Evolutionary conservation across 2,113 vertebrate genomes (phyloP), one percentile per base, ranked within the genome.

Genomic region (Thomomys bottae): DNA sequence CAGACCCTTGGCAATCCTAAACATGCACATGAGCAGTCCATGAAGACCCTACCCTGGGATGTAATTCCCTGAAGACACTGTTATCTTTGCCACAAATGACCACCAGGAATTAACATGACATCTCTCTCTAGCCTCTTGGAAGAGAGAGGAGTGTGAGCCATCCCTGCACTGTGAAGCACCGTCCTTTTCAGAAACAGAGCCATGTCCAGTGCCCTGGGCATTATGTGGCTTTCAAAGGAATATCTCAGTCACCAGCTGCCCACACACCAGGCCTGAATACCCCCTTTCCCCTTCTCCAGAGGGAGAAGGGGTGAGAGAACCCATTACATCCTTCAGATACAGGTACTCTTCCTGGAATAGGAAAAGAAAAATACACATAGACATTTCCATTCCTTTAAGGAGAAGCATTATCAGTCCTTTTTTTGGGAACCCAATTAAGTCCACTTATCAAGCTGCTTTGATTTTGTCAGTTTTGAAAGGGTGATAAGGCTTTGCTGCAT

Each of bases 401-500:
- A 30, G 15, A 8, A 18, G 2, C 36, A 87, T 67, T 49, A 15
- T 81, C 12, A 71, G 38, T 57, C n/a, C n/a, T 45, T 93, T 79
- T 38, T 54, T 54, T 45, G 66, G 45, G n/a, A 88, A 78, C 72
- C 90, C 63, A 66, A 23, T 90, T 85, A 95, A 87, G 45, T 75
- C 36, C 67, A 84, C 68, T 90, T 84, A 59, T 24, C 26, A 68
- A 42, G 11, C 40, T 36, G 20, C 63, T 93, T 80, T 90, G 80
- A 71, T 86, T 81, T 34, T 91, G 34, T 87, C 63, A 86, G 76
- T 88, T 95, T 87, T 93, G 45, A 89, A 78, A 92, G 59, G 32
- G 40, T 86, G 72, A 94, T 92, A 66, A 79, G 90, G 32, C 84
- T 95, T 70, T 87, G 38, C 70, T 89, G 32, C 28, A 45, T 87